A percentile compares a stretch with the other conserved stretches of the same genome.
Conservation (phyloP, 2,888 invertebrate genomes). For the Hydrotaea diabolus region DNA sequence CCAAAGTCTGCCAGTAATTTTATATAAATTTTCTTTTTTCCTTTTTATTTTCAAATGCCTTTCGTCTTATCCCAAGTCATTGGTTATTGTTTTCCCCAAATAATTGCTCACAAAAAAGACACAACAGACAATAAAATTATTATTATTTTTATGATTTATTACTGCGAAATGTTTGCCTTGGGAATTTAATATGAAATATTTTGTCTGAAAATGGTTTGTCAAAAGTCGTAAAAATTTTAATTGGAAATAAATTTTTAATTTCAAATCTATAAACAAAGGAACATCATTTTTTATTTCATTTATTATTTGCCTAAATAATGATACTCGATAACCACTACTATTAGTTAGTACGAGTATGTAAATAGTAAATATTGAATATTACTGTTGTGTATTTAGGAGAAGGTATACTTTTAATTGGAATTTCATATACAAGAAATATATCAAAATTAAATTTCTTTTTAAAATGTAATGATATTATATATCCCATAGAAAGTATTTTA, state of each 20-base stretch:
- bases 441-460: too few species aligned
- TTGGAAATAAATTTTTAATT: conserved; percentile 10
- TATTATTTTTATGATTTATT: conserved; percentile 1
- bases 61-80: neutral
- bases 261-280: neutral
- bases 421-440: too few species aligned
- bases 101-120: neutral
- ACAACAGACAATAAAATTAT: neutral
- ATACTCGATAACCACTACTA: too few species aligned
- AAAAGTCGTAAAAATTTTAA: conserved; percentile 15
- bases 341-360: too few species aligned
- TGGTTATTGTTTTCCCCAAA: neutral
- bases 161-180: neutral
- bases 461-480: too few species aligned
- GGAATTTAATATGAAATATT: neutral
- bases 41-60: neutral
- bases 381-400: too few species aligned
- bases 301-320: neutral
- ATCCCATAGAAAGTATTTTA: too few species aligned
- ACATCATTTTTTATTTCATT: neutral
- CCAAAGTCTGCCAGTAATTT: neutral
- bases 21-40: neutral
- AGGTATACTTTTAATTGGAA: too few species aligned
- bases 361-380: too few species aligned
- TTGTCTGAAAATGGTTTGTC: neutral